Evolutionary conservation across 2,797 vertebrate genomes (phyloP), one percentile per base, ranked within the genome.

Genomic region (Sphenopsis melanotis): DNA sequence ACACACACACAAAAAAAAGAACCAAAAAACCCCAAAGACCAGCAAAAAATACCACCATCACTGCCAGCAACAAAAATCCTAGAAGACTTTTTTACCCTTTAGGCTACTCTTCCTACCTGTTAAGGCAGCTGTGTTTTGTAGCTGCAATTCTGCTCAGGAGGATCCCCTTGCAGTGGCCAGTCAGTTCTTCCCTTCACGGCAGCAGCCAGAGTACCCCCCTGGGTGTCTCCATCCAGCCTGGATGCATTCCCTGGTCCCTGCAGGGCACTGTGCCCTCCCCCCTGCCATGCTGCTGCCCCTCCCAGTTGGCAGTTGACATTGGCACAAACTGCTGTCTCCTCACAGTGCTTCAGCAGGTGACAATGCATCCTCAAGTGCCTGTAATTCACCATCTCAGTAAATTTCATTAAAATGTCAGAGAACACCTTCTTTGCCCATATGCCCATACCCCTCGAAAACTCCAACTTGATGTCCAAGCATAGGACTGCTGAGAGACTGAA

Each of bases 121-220:
- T 9, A 32, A 56, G 20, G 22, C 21, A 44, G 29, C 4, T 39
- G 12, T 23, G 9, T 27, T 71, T 61, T 34, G 26, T 9, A 41
- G 29, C 12, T 81, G 32, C 20, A 23, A 11, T 7, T 74, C 41
- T 50, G 14, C 1, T 1, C 41, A 10, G 39, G 11, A 57, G 6
- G 13, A 22, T 36, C 3, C 15, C 9, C 29, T 71, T 29, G 50
- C 22, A 64, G 27, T 2, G 7, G 12, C 3, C 12, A 27, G 44
- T 12, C 24, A 18, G 11, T 6, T 47, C 11, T 29, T 32, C 27
- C 23, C 15, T 11, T 2, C 9, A 0, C 0, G 32, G 21, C 10
- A 22, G 22, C 6, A 27, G 12, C 12, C 3, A 5, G 7, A 0
- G 0, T 5, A 12, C 0, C 2, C 41, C 41, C 12, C 5, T 8